Conservation (phyloP, 2,113 vertebrate species). For the Notothenia coriiceps region DNA sequence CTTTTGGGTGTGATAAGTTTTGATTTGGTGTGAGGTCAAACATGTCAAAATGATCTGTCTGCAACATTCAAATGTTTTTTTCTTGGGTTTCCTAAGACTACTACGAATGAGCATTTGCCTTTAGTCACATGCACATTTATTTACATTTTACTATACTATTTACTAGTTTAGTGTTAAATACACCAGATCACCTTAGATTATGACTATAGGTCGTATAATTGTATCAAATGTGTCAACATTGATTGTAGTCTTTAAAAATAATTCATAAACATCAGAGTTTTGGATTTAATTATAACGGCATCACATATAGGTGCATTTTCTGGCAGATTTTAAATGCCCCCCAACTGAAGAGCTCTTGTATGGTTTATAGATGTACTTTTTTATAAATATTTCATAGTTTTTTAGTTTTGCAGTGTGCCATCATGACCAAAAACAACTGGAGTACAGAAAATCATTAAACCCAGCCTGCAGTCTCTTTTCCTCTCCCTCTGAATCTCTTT, state of each 20-base stretch:
- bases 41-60: slow-evolving; percentile 17
- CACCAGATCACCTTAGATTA: slow-evolving; percentile 14
- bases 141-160: not conserved
- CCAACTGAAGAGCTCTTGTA: not conserved
- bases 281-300: slow-evolving; percentile 7
- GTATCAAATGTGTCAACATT: slow-evolving; percentile 15
- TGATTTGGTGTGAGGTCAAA: slow-evolving; percentile 28
- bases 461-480: not conserved
- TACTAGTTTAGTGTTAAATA: slow-evolving; percentile 30
- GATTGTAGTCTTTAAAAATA: slow-evolving; percentile 3
- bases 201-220: slow-evolving; percentile 27
- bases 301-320: slow-evolving; percentile 10
- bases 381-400: not conserved
- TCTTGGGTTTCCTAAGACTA: slow-evolving; percentile 5
- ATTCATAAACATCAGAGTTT: slow-evolving; percentile 12
- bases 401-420: not conserved
- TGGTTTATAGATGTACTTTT: slow-evolving; percentile 7
- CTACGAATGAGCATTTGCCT: slow-evolving; percentile 24
- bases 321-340: slow-evolving; percentile 5
- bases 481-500: slow-evolving; percentile 39
- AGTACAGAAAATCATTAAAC: slow-evolving; percentile 30
- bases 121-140: slow-evolving; percentile 23
- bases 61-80: not conserved
- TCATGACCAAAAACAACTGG: slow-evolving; percentile 16
- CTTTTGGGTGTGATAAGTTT: slow-evolving; percentile 39